A percentile compares a stretch with the other conserved stretches of the same genome.
phyloP scores from a whole-genome alignment of 2,113 vertebrate species.

The Phrynocephalus versicolor region DNA sequence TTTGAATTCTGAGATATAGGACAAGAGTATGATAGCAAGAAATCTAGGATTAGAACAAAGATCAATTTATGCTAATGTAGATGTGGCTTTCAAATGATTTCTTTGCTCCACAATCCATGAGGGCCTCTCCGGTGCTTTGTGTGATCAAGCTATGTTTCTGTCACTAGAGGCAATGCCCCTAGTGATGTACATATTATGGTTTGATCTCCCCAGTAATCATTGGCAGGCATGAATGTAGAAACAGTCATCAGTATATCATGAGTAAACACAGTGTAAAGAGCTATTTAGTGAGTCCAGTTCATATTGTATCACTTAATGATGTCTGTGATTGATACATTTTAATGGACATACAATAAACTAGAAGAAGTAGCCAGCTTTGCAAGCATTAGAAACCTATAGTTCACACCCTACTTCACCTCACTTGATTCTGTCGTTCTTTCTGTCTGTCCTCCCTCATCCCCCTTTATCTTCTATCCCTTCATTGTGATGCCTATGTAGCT shows the following conservation, averaged over 20 bases:
- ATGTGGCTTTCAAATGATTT: no score
- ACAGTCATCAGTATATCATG: not conserved
- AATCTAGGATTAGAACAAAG: not conserved
- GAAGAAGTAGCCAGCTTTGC: no score
- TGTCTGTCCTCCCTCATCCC: no score
- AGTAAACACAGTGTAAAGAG: not conserved
- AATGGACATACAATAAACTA: not conserved
- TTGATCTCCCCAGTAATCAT: not conserved
- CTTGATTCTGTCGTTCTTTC: no score
- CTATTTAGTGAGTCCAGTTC: not conserved
- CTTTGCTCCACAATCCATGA: no score
- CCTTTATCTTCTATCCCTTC: no score
- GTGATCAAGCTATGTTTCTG: not conserved
- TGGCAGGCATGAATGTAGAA: not conserved
- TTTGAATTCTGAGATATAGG: not conserved
- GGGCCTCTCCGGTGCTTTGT: not conserved
- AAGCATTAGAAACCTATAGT: no score
- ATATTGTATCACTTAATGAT: not conserved
- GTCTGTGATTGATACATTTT: not conserved
- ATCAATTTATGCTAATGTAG: not conserved
- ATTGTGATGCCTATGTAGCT: no score
- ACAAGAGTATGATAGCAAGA: not conserved
- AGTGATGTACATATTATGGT: not conserved
- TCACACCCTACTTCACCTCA: no score
- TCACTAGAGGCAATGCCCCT: not conserved